Evolutionary conservation across 2,797 vertebrate species (phyloP), one percentile per base, ranked within the genome.

Genomic region (Peromyscus nudipes): DNA sequence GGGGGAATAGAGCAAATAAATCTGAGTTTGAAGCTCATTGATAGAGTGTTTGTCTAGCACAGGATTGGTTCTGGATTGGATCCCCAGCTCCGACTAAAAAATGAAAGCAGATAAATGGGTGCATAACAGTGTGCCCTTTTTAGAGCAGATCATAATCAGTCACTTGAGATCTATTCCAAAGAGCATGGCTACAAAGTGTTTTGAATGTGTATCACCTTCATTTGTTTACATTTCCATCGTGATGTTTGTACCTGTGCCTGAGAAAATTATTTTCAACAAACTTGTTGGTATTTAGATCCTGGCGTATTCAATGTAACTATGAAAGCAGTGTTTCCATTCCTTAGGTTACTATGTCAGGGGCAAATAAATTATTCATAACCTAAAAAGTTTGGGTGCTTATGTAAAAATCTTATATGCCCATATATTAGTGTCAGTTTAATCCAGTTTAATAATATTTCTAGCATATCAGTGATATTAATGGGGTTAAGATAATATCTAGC

Each of bases 201-300:
- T 25, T 37, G 4, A 77, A 57, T 75, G 64, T 46, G 57, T 31
- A 46, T 29, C 6, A 8, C 6, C 21, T 23, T 57, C 64, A 57
- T 37, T 4, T 16, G 23, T 40, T 79, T 11, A 46, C 1, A 2
- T 46, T 95, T 83, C 81, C 88, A 12, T 90, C 4, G 43, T 94
- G 17, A 10, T 82, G 31, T 73, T 95, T 92, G 7, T 5, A 29
- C 1, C 8, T 84, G 76, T 79, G 62, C 29, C 82, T 69, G 31
- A 88, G 43, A 85, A 6, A 91, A 91, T 84, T 91, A 40, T 84
- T 96, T 96, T 77, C 52, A 95, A 67, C 6, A 46, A 82, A 73
- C 79, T 29, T 46, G 21, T 91, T 90, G 40, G 16, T 5, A 9
- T 90, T 85, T 69, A 85, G 64, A 57, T 85, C 17, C 55, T 84